Conservation (phyloP, 2,113 vertebrate species). For the Petaurus breviceps region DNA sequence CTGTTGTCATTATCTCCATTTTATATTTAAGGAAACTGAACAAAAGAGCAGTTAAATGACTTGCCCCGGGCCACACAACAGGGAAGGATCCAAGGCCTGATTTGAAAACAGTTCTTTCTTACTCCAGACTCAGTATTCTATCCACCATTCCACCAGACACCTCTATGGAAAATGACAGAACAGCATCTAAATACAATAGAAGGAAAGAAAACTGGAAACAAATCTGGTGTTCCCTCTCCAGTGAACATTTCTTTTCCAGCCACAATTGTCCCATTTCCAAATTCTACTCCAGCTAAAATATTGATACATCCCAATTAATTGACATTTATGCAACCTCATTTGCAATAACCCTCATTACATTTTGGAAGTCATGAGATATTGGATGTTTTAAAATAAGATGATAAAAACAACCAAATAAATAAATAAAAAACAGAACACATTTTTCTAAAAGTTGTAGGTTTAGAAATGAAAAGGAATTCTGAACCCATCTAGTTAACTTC, state of each 20-base stretch:
- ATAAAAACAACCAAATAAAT: neutral
- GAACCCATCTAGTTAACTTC: neutral
- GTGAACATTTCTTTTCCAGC: neutral
- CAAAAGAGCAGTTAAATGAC: neutral
- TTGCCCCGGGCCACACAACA: neutral
- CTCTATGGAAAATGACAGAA: neutral
- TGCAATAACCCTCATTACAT: neutral
- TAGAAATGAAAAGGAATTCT: neutral
- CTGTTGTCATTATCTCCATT: neutral
- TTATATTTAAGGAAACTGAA: neutral
- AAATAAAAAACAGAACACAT: neutral
- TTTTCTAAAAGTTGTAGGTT: neutral
- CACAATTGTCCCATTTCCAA: neutral
- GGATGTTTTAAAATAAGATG: neutral
- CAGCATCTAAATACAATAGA: neutral
- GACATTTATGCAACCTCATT: neutral
- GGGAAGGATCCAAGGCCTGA: neutral
- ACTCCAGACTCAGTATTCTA: neutral
- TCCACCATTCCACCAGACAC: neutral
- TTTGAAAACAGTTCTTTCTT: neutral
- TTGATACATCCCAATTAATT: neutral
- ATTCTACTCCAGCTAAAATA: neutral
- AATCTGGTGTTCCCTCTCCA: neutral
- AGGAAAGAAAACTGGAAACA: neutral
- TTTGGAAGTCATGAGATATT: neutral